Conservation (phyloP, 2,113 vertebrate genomes). For the Lonchura striata region DNA sequence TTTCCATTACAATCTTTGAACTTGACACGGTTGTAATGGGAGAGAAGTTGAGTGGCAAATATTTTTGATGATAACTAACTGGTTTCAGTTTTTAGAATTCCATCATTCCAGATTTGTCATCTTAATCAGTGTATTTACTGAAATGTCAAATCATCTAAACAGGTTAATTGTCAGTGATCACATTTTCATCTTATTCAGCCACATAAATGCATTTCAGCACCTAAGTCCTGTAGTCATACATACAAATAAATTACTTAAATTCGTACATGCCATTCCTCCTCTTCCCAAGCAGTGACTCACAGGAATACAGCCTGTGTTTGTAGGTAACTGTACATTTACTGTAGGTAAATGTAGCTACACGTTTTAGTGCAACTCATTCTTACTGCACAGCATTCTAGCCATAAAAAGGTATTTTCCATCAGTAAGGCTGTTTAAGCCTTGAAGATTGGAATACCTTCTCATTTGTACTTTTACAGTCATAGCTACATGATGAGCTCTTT, state of each 20-base stretch:
- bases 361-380: not conserved
- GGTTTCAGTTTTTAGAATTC: not conserved
- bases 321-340: not conserved
- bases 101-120: not conserved
- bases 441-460: not conserved
- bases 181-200: not conserved
- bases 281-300: not conserved
- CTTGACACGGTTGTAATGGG: not conserved
- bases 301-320: not conserved
- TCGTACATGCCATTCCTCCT: not conserved
- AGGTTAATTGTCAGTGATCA: not conserved
- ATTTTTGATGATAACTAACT: not conserved
- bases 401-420: not conserved
- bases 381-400: not conserved
- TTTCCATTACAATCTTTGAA: not conserved
- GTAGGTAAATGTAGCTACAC: not conserved
- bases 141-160: not conserved
- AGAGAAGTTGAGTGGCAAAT: not conserved
- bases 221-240: not conserved
- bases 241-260: not conserved
- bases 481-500: not conserved
- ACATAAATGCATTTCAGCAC: not conserved
- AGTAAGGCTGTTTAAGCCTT: not conserved
- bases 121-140: not conserved
- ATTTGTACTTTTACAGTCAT: not conserved